Base-by-base conservation (phyloP, 92 coral and sea anemone species). In the Micromussa lordhowensis region DNA sequence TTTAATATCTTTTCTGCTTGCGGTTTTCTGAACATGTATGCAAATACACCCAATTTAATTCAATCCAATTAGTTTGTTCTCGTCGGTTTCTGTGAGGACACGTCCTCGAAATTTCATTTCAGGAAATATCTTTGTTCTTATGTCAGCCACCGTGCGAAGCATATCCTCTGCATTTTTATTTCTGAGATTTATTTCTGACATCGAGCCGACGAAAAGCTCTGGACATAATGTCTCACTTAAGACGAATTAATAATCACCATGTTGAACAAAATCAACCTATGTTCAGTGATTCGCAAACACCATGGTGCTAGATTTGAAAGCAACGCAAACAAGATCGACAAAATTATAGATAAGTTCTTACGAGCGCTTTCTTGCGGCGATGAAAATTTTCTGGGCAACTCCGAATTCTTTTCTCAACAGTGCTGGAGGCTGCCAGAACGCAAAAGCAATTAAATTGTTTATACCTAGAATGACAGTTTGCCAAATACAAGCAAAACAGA, bases 71-170 rank as follows among this genome's bases (percentile, higher is more conserved):
- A 54, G 3, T 7, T 71, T 71, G 1, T 34, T 5, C 26, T 54
- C 35, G 69, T 38, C 72, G 68, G 72, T 58, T 73, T 31, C 63
- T 66, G 1, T 15, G 40, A 28, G 5, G 48, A 64, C 59, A 36
- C 59, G 85, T 64, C 75, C 22, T 63, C 6, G 40, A 76, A 54
- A 73, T 35, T 18, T 72, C n/a, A 24, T 51, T 77, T 55, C 88
- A 84, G 73, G 72, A 84, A 74, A 84, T 84, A 74, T 24, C 31
- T 74, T 38, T 75, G 81, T 61, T 35, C 36, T 74, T 29, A 30
- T 22, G 78, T 69, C 80, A 57, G 18, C 12, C 28, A n/a, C 51
- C 35, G 36, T 15, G 61, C 4, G 29, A 21, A 15, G 34, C 35
- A 61, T 51, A 19, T 29, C n/a, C 14, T n/a, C n/a, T 18, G 24